Conservation (phyloP, 2,888 invertebrate species). For the Linnaemya tessellans region DNA sequence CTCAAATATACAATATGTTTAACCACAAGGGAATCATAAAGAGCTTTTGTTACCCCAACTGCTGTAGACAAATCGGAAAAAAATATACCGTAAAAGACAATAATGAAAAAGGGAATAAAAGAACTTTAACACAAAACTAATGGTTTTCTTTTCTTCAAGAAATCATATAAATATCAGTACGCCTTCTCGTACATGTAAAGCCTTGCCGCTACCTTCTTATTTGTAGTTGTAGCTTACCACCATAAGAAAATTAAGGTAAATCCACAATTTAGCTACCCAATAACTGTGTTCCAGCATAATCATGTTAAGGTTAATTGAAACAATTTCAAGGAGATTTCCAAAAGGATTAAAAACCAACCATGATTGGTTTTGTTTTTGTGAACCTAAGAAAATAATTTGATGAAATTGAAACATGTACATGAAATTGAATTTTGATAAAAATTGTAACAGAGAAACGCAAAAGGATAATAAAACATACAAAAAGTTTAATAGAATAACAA, state of each 20-base stretch:
- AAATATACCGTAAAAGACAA: not conserved
- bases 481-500: too few relatives aligned
- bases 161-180: conserved; percentile 8
- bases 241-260: not conserved
- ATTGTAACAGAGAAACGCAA: too few relatives aligned
- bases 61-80: not conserved
- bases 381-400: not conserved
- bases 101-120: conserved; percentile 38
- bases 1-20: conserved; percentile 41
- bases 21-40: conserved; percentile 66
- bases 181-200: not conserved
- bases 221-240: not conserved
- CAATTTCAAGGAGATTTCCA: conserved; percentile 57
- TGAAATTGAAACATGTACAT: not conserved
- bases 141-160: conserved; percentile 15
- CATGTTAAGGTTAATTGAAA: conserved; percentile 29
- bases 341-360: conserved; percentile 21
- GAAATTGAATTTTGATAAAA: not conserved
- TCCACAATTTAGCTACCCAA: conserved; percentile 6
- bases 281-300: conserved; percentile 23
- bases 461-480: too few relatives aligned
- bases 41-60: conserved; percentile 27
- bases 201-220: too few relatives aligned
- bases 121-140: conserved; percentile 22
- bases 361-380: not conserved